Conservation (phyloP, 2,888 invertebrate genomes). For the Epiblema foenella region DNA sequence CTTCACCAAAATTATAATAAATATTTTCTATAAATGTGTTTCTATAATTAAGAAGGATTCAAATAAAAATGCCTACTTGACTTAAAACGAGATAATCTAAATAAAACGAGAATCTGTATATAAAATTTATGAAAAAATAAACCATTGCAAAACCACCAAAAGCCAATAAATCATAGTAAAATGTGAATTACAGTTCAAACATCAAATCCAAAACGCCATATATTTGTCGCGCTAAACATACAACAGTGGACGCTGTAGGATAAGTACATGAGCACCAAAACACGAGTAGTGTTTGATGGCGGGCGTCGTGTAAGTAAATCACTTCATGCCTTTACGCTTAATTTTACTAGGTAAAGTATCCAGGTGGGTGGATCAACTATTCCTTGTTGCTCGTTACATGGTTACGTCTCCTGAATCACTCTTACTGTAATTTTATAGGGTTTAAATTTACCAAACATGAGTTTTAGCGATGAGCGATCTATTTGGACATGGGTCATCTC, state of each 20-base stretch:
- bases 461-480: too few relatives aligned
- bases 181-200: slow-evolving; percentile 22
- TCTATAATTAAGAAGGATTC: background rate
- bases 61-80: background rate
- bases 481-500: too few relatives aligned
- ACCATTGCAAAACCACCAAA: slow-evolving; percentile 16
- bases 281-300: slow-evolving; percentile 48
- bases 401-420: too few relatives aligned
- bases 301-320: slow-evolving; percentile 31
- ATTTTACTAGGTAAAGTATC: slow-evolving; percentile 8
- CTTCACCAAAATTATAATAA: slow-evolving; percentile 10
- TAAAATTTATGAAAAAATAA: background rate
- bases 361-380: too few relatives aligned
- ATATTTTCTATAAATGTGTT: background rate
- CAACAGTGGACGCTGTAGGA: slow-evolving; percentile 67
- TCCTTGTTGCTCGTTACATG: too few relatives aligned
- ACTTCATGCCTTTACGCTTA: slow-evolving; percentile 7
- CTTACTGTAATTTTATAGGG: too few relatives aligned
- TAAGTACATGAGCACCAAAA: slow-evolving; percentile 71
- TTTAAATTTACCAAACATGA: too few relatives aligned
- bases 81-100: background rate
- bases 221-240: slow-evolving; percentile 48
- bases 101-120: background rate
- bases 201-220: slow-evolving; percentile 27
- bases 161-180: slow-evolving; percentile 13